A percentile compares a stretch with the other conserved stretches of the same genome.
phyloP scores from a whole-genome alignment of 2,797 vertebrate genomes.

The Sciurus vulgaris region DNA sequence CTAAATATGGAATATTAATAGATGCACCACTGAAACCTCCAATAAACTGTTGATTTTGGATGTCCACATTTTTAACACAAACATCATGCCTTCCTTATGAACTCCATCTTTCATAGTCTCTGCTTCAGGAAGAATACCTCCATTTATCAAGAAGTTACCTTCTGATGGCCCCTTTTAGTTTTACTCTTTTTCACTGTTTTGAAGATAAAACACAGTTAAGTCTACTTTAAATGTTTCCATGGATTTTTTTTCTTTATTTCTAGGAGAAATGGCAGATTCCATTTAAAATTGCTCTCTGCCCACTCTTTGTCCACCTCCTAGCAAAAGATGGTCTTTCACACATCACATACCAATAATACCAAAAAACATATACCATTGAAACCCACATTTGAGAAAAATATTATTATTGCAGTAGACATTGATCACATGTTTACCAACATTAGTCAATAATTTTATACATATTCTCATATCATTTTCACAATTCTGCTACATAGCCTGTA shows the following conservation, averaged over 20 bases:
- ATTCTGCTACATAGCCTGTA: background rate
- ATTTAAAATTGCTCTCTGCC: background rate
- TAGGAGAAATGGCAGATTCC: background rate
- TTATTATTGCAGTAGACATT: background rate
- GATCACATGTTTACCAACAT: background rate
- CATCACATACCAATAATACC: background rate
- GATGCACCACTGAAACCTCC: too few relatives aligned
- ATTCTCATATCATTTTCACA: background rate
- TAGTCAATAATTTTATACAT: background rate
- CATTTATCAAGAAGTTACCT: background rate
- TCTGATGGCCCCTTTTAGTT: background rate
- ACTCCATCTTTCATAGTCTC: background rate
- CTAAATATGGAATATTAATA: background rate
- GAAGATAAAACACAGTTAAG: background rate
- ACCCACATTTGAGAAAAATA: background rate
- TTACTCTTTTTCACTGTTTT: background rate
- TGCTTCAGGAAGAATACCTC: background rate
- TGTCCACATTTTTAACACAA: background rate
- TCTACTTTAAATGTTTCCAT: background rate
- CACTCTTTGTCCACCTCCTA: background rate
- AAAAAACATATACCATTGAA: background rate
- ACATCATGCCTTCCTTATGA: background rate
- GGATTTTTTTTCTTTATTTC: background rate
- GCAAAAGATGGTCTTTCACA: background rate
- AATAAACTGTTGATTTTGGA: background rate